Percentiles rank a stretch among this genome's conserved stretches.
phyloP scores from a whole-genome alignment of 2,797 vertebrate genomes.

The Todus mexicanus region DNA sequence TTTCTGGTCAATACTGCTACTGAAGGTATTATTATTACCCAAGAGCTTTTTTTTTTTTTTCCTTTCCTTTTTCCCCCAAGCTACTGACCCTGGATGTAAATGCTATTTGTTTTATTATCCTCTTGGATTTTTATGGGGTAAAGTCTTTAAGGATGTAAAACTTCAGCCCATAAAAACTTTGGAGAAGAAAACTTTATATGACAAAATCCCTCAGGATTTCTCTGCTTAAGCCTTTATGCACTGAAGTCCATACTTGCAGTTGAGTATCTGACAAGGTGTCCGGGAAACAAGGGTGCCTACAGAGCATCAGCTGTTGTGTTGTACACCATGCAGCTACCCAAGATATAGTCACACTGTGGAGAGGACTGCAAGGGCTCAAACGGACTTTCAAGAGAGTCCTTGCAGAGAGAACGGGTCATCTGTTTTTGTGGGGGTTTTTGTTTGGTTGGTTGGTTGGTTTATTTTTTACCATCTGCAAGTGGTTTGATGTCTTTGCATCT shows the following conservation, averaged over 20 bases:
- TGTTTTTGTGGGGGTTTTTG: background rate
- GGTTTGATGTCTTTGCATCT: background rate
- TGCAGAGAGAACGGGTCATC: background rate
- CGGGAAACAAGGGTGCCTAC: background rate
- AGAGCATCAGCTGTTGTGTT: background rate
- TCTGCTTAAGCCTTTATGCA: background rate
- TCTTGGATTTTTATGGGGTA: conserved; percentile 28
- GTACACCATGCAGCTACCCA: background rate
- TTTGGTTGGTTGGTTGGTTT: no score
- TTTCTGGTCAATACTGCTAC: conserved; percentile 18
- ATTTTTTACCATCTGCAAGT: background rate
- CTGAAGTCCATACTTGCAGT: background rate
- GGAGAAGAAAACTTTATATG: conserved; percentile 29
- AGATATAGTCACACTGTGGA: background rate
- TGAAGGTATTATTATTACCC: conserved; percentile 10
- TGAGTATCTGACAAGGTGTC: background rate
- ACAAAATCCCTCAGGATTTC: conserved; percentile 17
- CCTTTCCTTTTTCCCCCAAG: background rate
- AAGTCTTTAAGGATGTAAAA: conserved; percentile 43
- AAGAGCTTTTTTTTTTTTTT: background rate
- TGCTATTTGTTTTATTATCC: conserved; percentile 49
- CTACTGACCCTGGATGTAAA: background rate
- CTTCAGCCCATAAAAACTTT: conserved; percentile 44
- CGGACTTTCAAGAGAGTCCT: background rate
- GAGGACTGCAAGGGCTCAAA: background rate